Evolutionary conservation across 2,113 vertebrate genomes (phyloP), one percentile per base, ranked within the genome.

Genomic region (Sylvilagus bachmani): DNA sequence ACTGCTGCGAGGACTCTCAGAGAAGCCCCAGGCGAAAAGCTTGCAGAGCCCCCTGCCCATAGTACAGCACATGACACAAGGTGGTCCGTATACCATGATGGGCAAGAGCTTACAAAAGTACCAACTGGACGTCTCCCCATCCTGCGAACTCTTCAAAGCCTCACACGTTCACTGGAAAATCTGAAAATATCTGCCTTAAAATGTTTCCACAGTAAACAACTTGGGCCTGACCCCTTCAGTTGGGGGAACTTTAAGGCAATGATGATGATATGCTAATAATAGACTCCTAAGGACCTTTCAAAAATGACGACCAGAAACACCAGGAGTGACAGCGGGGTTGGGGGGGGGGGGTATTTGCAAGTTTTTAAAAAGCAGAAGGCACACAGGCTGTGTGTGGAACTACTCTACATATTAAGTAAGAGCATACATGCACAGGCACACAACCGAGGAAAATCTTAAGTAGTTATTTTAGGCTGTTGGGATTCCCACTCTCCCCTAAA

Each of bases 61-160:
- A 36, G 11, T 1, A 29, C 70, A n/a, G 3, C 0, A 19, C 16
- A 3, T 1, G 3, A 44, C 44, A 44, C 44, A 44, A 44, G 44
- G 44, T n/a, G n/a, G n/a, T n/a, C n/a, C n/a, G n/a, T n/a, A n/a
- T n/a, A n/a, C n/a, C n/a, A 44, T 44, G 2, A 38, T 6, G 19
- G 21, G 4, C 2, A 66, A 78, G 51, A 53, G 5, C 10, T 33
- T 3, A 27, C 8, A 5, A 0, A 62, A 49, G 29, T 2, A 5
- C 33, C n/a, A 31, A 49, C 3, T 38, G 29, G 14, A 33, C 36
- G 49, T 36, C 38, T 33, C 8, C 44, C 44, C 33, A 2, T 64
- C 31, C 17, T 66, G 6, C 0, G 31, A 55, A 82, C 14, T 17
- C 49, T 71, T 62, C 38, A 71, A 93, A 82, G 17, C 31, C 44